Percentiles rank a stretch among this genome's conserved stretches.
Evolutionary conservation across 2,113 vertebrate genomes (phyloP).

Genomic region (Heloderma charlesbogerti): DNA sequence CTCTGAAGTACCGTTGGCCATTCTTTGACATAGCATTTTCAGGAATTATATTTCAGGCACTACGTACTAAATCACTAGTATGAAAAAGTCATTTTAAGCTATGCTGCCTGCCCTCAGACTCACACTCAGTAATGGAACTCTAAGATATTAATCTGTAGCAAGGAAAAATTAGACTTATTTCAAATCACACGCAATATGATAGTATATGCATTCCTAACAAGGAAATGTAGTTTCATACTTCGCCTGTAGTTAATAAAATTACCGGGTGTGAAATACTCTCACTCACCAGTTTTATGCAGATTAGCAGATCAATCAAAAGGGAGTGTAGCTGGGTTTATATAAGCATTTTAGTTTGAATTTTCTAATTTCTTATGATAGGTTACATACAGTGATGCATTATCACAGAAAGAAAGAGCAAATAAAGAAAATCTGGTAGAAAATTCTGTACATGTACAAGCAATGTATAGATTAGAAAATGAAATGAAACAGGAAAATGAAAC

Average conservation of each 20-base stretch:
- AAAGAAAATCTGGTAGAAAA: slow-evolving; percentile 21
- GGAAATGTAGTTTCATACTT: slow-evolving; percentile 38
- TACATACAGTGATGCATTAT: slow-evolving; percentile 4
- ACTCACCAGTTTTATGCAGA: slow-evolving; percentile 55
- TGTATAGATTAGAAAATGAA: slow-evolving; percentile 58
- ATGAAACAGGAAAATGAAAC: slow-evolving; percentile 46
- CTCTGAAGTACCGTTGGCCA: slow-evolving; percentile 37
- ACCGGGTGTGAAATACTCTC: slow-evolving; percentile 57
- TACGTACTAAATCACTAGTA: slow-evolving; percentile 26
- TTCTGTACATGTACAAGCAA: slow-evolving; percentile 25
- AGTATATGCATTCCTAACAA: slow-evolving; percentile 14
- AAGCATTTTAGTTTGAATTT: slow-evolving; percentile 49
- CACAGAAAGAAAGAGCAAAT: slow-evolving; percentile 29
- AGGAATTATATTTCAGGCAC: slow-evolving; percentile 22
- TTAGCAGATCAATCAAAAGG: slow-evolving; percentile 60
- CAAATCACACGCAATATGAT: slow-evolving; percentile 22
- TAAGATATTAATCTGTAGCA: slow-evolving; percentile 30
- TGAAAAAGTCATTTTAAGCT: slow-evolving; percentile 15
- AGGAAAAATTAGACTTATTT: slow-evolving; percentile 1
- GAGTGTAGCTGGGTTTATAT: not conserved
- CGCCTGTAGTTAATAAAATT: slow-evolving; percentile 49
- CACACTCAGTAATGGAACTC: slow-evolving; percentile 13
- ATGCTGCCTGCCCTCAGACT: slow-evolving; percentile 44
- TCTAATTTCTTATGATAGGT: slow-evolving; percentile 34
- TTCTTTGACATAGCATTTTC: slow-evolving; percentile 36